phyloP scores from a whole-genome alignment of 2,888 invertebrate species.

The Phytoseiulus persimilis region DNA sequence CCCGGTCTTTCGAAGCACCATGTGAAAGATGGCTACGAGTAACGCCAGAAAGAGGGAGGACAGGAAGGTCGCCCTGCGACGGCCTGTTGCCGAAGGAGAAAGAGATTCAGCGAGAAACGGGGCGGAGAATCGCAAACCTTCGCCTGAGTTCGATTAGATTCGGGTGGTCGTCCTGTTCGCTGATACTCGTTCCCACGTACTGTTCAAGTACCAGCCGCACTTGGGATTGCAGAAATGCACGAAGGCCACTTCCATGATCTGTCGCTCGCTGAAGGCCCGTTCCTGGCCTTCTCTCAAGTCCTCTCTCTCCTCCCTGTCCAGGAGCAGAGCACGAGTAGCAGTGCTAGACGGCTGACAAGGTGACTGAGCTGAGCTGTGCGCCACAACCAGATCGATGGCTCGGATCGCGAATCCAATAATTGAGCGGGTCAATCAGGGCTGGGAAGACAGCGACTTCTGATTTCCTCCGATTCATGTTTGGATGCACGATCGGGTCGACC shows the following conservation, averaged over 20 bases:
- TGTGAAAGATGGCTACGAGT: constrained; percentile 6
- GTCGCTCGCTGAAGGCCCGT: neutral
- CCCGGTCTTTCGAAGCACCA: neutral
- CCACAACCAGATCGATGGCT: too few relatives aligned
- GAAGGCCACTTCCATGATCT: neutral
- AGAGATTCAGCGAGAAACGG: neutral
- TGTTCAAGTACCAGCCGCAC: too few relatives aligned
- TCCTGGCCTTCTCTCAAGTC: neutral
- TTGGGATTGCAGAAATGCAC: neutral
- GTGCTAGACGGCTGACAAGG: too few relatives aligned
- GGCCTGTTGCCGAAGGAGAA: neutral
- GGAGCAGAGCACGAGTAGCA: too few relatives aligned
- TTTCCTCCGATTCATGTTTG: too few relatives aligned
- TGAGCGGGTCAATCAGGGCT: too few relatives aligned
- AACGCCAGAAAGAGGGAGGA: neutral
- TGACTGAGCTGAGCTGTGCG: too few relatives aligned
- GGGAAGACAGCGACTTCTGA: too few relatives aligned
- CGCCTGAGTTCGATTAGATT: neutral
- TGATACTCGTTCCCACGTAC: neutral
- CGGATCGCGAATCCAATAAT: too few relatives aligned
- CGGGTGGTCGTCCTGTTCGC: neutral
- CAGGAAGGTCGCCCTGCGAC: too few relatives aligned
- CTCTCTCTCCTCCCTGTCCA: neutral
- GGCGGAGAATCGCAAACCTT: constrained; percentile 1
- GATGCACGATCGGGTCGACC: too few relatives aligned